Base-by-base conservation (phyloP, 2,888 invertebrate genomes). In the Heliconius ethilla region DNA sequence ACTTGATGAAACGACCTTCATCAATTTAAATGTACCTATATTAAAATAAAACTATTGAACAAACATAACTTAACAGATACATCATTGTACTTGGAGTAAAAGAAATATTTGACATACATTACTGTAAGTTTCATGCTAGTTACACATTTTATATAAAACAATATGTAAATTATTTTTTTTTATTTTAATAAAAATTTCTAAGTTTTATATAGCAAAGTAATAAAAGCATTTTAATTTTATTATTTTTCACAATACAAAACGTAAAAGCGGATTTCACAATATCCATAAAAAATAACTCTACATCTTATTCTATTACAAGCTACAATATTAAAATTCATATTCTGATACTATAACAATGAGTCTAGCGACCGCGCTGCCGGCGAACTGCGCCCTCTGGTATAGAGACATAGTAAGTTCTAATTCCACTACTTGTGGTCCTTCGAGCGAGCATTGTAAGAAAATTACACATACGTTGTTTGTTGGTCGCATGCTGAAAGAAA, bases 351-450 rank as follows among this genome's bases (percentile, higher is more conserved):
- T 97, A 66, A 99, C 96, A 81, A 97, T 96, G 55, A 99, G 96
- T 86, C 97, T 96, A 1, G 98, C 98, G 25, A 98, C 96, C 5
- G 97, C 97, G 80, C 96, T 97, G 62, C 98, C 98, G 3, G 96
- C 96, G 85, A 97, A 97, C 81, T 95, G 94, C 4, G 96, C 95
- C 67, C 96, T 95, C 84, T 96, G 96, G 89, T 96, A 97, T 51
- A 98, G 95, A 59, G 97, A 97, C 98, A 98, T 98, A 82, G 96
- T 96, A 3, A 99, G 95, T 86, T 98, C 97, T 72, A 99, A 90
- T 85, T 98, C 97, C n/a, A 98, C 96, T 84, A 98, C 98, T 87
- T 99, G 99, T 0, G 99, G 98, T 0, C 98, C 99, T 65, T 95
- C 95, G 55, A 99, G 95, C 11, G 97, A 95, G 83, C 96, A 96